phyloP scores from a whole-genome alignment of 2,888 invertebrate genomes.

The Elaeidobius kamerunicus region DNA sequence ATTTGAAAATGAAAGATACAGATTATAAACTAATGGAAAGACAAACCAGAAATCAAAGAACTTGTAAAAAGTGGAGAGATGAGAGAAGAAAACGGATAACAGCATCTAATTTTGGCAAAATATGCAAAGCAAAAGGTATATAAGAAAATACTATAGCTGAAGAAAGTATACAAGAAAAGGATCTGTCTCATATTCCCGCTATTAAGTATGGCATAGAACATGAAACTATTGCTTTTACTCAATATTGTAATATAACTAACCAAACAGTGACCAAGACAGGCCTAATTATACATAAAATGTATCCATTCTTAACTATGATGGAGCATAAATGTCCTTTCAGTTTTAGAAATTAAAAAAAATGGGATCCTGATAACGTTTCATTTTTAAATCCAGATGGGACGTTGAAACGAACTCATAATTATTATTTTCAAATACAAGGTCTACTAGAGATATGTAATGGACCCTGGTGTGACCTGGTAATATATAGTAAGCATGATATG shows the following conservation, averaged over 20 bases:
- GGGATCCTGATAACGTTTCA: no score
- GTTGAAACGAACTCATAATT: not conserved
- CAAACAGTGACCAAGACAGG: not conserved
- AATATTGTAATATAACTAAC: not conserved
- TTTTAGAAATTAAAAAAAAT: no score
- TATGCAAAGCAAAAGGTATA: not conserved
- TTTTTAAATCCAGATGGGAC: not conserved
- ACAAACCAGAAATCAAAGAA: not conserved
- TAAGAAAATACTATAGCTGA: not conserved
- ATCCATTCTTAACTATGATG: not conserved
- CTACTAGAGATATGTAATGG: not conserved
- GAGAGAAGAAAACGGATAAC: not conserved
- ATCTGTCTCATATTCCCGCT: not conserved
- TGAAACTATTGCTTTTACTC: not conserved
- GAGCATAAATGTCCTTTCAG: no score
- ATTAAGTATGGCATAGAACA: not conserved
- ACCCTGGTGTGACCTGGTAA: not conserved
- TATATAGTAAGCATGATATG: not conserved
- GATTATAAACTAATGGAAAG: not conserved
- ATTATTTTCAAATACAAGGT: not conserved
- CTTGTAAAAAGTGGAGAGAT: not conserved
- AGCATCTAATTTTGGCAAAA: not conserved
- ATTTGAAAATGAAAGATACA: not conserved
- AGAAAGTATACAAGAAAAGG: not conserved
- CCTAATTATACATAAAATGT: not conserved